phyloP scores from a whole-genome alignment of 2,888 invertebrate genomes.

The Lydus trimaculatus region DNA sequence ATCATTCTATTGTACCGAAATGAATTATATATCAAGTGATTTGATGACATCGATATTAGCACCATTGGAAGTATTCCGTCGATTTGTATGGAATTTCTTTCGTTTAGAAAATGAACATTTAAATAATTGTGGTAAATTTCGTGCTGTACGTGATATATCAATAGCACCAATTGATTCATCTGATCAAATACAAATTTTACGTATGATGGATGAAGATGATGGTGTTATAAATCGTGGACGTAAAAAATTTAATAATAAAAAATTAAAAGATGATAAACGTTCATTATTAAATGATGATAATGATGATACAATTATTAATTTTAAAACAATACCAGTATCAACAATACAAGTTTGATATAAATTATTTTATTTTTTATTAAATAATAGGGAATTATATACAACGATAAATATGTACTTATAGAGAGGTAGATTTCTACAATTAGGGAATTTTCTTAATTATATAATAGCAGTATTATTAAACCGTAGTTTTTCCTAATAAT shows the following conservation, averaged over 20 bases:
- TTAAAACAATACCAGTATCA: slow-evolving; percentile 50
- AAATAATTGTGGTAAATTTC: slow-evolving; percentile 88
- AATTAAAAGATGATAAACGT: slow-evolving; percentile 63
- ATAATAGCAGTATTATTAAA: not conserved
- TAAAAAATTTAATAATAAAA: slow-evolving; percentile 48
- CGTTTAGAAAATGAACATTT: slow-evolving; percentile 89
- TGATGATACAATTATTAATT: slow-evolving; percentile 55
- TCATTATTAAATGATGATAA: slow-evolving; percentile 60
- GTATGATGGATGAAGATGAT: slow-evolving; percentile 80
- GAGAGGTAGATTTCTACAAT: not conserved
- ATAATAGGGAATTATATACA: not conserved
- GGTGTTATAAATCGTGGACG: slow-evolving; percentile 67
- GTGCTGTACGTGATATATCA: slow-evolving; percentile 86
- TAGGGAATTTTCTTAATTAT: not conserved
- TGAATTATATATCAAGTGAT: slow-evolving; percentile 69
- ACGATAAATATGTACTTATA: not conserved
- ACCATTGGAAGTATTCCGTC: slow-evolving; percentile 72
- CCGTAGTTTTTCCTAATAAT: not conserved
- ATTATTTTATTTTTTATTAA: not conserved
- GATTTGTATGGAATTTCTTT: slow-evolving; percentile 89
- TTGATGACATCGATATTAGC: slow-evolving; percentile 72
- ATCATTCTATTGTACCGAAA: slow-evolving; percentile 73
- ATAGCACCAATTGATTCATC: slow-evolving; percentile 79
- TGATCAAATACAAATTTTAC: slow-evolving; percentile 73
- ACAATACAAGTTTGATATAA: slow-evolving; percentile 43